Evolutionary conservation across 1,140 invertebrate genomes (phyloP).

Genomic region (Bombus breviceps): DNA sequence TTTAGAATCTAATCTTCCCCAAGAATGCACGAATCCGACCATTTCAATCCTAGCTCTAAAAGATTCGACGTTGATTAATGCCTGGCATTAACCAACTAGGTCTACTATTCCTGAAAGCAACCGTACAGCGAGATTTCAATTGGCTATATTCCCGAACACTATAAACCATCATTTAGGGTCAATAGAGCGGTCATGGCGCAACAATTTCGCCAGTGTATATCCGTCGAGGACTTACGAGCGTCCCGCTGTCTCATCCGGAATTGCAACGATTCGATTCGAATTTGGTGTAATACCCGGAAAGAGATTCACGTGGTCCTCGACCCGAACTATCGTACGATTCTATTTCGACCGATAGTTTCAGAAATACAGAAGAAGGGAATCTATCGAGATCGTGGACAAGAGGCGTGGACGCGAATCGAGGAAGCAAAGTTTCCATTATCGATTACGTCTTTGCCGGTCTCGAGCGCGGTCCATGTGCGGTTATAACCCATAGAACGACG

Average conservation of each 20-base stretch:
- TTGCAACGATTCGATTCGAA: neutral
- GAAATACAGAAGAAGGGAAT: neutral
- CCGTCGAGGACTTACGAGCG: neutral
- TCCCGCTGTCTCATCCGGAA: neutral
- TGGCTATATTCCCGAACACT: neutral
- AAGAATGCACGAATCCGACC: neutral
- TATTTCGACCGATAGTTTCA: neutral
- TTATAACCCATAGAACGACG: constrained; percentile 22
- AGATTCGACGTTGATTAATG: neutral
- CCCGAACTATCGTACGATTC: neutral
- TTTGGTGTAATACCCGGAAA: neutral
- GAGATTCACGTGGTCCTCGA: neutral
- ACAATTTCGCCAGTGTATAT: neutral
- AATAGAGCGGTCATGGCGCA: neutral
- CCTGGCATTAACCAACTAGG: neutral
- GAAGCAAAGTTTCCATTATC: constrained; percentile 61
- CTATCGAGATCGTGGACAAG: neutral
- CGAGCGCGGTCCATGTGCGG: constrained; percentile 32
- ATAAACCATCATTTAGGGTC: neutral
- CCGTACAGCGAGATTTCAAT: neutral
- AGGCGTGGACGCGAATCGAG: constrained; percentile 13
- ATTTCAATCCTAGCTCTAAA: neutral
- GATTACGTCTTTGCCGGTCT: constrained; percentile 49
- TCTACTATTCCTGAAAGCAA: neutral
- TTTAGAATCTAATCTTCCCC: neutral